These are phyloP conservation scores for Pteria penguin DNA, from an alignment of 2,888 invertebrate species.

Conservation along the genomic window DNA sequence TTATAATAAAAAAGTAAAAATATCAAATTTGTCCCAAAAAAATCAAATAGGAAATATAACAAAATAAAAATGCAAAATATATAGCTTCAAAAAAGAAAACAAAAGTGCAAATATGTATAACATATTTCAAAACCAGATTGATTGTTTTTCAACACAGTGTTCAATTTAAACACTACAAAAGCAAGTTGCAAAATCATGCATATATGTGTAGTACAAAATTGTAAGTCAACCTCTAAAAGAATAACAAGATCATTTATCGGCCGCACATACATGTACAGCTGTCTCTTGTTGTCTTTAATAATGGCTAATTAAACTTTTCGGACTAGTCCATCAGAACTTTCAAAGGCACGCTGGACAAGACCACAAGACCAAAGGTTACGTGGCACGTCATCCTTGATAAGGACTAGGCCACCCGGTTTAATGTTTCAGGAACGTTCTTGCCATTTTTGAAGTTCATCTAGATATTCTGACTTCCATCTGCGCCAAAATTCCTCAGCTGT, in stretches of 20 bases:
- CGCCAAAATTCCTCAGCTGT: slow-evolving; percentile 36
- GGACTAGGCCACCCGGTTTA: slow-evolving; percentile 26
- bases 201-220: neutral
- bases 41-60: neutral
- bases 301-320: slow-evolving; percentile 5
- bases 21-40: neutral
- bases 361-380: slow-evolving; percentile 28
- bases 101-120: neutral
- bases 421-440: slow-evolving; percentile 1
- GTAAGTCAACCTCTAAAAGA: neutral
- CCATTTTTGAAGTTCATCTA: slow-evolving; percentile 39
- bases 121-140: neutral
- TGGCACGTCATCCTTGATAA: slow-evolving; percentile 21
- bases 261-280: neutral
- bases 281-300: neutral
- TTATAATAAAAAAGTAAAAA: neutral
- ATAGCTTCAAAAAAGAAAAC: neutral
- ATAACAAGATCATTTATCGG: neutral
- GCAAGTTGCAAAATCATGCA: neutral
- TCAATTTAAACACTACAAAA: neutral
- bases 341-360: neutral
- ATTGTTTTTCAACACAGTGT: neutral
- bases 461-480: slow-evolving; percentile 24
- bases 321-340: slow-evolving; percentile 24
- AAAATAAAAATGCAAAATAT: neutral